phyloP scores from a whole-genome alignment of 2,888 invertebrate genomes.

The Plagodis pulveraria region DNA sequence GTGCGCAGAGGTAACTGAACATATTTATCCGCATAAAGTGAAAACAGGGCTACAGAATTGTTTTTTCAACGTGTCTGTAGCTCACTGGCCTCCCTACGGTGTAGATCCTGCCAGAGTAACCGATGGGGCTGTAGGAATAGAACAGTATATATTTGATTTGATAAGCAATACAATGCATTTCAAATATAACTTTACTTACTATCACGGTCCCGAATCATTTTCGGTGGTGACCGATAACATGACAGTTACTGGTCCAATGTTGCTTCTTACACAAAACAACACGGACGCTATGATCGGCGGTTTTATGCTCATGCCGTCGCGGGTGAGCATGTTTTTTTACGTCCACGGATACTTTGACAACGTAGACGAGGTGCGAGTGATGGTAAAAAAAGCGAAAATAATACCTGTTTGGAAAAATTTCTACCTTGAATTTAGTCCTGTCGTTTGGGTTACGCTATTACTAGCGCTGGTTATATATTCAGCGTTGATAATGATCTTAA shows the following conservation, averaged over 20 bases:
- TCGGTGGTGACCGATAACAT: slow-evolving; percentile 45
- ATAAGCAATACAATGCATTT: slow-evolving; percentile 54
- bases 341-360: slow-evolving; percentile 48
- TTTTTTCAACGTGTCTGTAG: slow-evolving; percentile 47
- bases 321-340: slow-evolving; percentile 47
- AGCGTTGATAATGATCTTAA: slow-evolving; percentile 35
- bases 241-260: slow-evolving; percentile 47
- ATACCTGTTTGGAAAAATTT: slow-evolving; percentile 49
- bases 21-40: slow-evolving; percentile 51
- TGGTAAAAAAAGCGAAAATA: slow-evolving; percentile 49
- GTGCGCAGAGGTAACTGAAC: slow-evolving; percentile 40
- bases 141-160: slow-evolving; percentile 50
- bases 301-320: slow-evolving; percentile 38
- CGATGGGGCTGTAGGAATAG: slow-evolving; percentile 38
- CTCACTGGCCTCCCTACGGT: slow-evolving; percentile 59
- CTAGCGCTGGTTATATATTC: slow-evolving; percentile 43
- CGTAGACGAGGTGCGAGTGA: slow-evolving; percentile 50
- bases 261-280: slow-evolving; percentile 37
- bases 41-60: slow-evolving; percentile 55
- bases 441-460: slow-evolving; percentile 51
- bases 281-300: slow-evolving; percentile 47
- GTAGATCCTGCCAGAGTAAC: slow-evolving; percentile 40
- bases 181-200: slow-evolving; percentile 47
- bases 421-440: slow-evolving; percentile 50
- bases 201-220: slow-evolving; percentile 41